Conservation (phyloP, 2,113 vertebrate genomes). For the Elachura formosa region DNA sequence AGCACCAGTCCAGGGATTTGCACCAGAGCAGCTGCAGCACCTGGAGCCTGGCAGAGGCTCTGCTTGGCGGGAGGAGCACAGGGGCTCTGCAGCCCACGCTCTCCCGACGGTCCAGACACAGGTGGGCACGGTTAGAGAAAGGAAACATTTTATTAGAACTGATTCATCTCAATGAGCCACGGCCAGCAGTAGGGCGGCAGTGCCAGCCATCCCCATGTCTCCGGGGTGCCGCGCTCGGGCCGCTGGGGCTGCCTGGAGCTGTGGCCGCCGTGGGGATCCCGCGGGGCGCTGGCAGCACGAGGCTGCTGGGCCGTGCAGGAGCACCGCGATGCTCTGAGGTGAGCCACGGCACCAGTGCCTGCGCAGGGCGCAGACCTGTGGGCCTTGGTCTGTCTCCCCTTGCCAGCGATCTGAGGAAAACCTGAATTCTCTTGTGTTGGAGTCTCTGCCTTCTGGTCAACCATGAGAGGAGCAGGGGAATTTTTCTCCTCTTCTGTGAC, state of each 20-base stretch:
- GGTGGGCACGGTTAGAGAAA: not conserved
- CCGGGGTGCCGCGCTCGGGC: not conserved
- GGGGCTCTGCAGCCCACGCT: rapidly evolving
- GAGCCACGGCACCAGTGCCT: not conserved
- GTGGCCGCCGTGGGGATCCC: not conserved
- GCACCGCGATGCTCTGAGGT: not conserved
- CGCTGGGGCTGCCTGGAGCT: not conserved
- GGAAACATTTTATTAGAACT: not conserved
- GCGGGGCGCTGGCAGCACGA: rapidly evolving
- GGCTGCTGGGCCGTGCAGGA: not conserved
- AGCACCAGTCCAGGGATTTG: not conserved
- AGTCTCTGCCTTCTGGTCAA: not conserved
- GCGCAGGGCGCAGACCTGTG: not conserved
- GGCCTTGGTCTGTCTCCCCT: not conserved
- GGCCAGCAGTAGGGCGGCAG: not conserved
- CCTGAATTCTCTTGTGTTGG: not conserved
- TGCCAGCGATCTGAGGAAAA: not conserved
- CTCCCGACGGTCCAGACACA: not conserved
- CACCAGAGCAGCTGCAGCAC: not conserved
- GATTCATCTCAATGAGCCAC: not conserved
- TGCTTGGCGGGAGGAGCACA: too few relatives aligned
- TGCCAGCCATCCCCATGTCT: not conserved
- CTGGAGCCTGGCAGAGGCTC: not conserved
- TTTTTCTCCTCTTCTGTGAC: not conserved
- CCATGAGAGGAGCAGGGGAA: not conserved